These are phyloP conservation scores for Macquaria ambigua DNA, from an alignment of 2,113 vertebrate species.

Conservation along the genomic window DNA sequence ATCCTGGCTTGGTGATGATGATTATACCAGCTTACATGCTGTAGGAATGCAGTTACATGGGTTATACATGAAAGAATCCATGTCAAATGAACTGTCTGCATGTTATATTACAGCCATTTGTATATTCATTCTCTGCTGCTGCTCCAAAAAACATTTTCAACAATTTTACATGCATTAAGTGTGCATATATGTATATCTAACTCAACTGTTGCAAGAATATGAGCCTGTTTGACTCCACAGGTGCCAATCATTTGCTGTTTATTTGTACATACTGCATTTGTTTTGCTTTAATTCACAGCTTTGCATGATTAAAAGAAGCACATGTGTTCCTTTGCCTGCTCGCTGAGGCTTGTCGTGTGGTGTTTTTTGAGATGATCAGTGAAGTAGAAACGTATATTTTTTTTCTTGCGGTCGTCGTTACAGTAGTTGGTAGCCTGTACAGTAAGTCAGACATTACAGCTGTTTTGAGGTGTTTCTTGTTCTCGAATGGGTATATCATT, in stretches of 20 bases:
- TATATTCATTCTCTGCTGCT: neutral
- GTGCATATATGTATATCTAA: neutral
- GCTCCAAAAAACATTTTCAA: neutral
- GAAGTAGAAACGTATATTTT: slow-evolving; percentile 18
- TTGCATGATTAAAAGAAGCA: slow-evolving; percentile 18
- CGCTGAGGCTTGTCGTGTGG: slow-evolving; percentile 15
- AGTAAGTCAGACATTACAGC: slow-evolving; percentile 39
- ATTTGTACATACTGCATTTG: neutral
- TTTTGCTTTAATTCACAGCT: slow-evolving; percentile 17
- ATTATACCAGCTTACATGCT: slow-evolving; percentile 10
- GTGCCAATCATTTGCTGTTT: neutral
- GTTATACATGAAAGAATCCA: neutral
- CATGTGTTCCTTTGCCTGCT: neutral
- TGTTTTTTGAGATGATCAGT: slow-evolving; percentile 22
- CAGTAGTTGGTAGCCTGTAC: neutral
- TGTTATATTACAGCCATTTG: neutral
- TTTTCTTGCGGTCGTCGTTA: neutral
- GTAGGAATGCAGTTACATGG: neutral
- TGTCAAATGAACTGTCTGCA: neutral
- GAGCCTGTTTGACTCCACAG: neutral
- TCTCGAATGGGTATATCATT: slow-evolving; percentile 21
- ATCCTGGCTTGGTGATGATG: slow-evolving; percentile 1
- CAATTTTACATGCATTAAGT: neutral
- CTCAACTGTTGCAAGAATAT: neutral
- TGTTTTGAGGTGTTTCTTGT: slow-evolving; percentile 22